Conservation (phyloP, 1,140 invertebrate genomes). For the Carposina sasakii region DNA sequence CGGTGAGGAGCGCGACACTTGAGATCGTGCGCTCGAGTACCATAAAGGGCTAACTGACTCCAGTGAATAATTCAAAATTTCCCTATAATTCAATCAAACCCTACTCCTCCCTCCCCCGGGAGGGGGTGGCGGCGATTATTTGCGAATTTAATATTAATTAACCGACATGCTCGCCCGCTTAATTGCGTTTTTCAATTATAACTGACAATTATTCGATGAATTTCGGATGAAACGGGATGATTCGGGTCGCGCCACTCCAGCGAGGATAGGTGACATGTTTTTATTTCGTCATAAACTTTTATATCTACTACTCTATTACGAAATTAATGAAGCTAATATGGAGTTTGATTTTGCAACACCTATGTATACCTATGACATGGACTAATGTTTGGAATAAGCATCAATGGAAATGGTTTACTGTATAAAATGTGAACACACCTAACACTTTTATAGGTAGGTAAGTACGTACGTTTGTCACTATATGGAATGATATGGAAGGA, state of each 20-base stretch:
- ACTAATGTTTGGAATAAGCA: too few species aligned
- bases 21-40: slow-evolving; percentile 22
- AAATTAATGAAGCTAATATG: too few species aligned
- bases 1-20: too few species aligned
- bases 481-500: too few species aligned
- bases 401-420: too few species aligned
- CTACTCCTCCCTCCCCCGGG: slow-evolving; percentile 35
- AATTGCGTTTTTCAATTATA: slow-evolving; percentile 71
- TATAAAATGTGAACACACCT: too few species aligned
- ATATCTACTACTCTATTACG: too few species aligned
- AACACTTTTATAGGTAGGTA: too few species aligned
- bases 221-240: slow-evolving; percentile 57
- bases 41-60: slow-evolving; percentile 61
- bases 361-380: too few species aligned
- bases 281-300: background rate
- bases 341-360: too few species aligned
- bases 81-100: slow-evolving; percentile 64
- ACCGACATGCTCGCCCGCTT: slow-evolving; percentile 49
- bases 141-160: slow-evolving; percentile 71
- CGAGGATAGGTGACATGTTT: background rate
- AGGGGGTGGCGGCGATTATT: slow-evolving; percentile 55
- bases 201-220: slow-evolving; percentile 66
- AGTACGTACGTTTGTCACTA: too few species aligned
- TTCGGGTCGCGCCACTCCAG: slow-evolving; percentile 10
- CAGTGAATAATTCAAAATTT: slow-evolving; percentile 69